Base-by-base conservation (phyloP, 2,888 invertebrate species). In the Pseudanteris insignis region DNA sequence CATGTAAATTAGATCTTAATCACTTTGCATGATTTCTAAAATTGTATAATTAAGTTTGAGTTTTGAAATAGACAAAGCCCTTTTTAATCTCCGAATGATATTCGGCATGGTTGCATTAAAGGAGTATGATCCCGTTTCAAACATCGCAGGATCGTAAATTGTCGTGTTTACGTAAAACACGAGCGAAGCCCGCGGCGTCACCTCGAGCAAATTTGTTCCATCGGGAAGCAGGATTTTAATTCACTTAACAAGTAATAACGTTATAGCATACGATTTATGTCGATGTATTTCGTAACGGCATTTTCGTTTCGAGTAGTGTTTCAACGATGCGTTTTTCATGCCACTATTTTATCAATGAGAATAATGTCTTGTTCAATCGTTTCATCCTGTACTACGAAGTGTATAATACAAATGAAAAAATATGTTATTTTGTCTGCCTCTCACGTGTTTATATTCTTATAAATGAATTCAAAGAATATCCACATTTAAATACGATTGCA, bases 161-260 rank as follows among this genome's bases (percentile, higher is more conserved):
- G 43, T 43, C 34, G 40, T 54, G 58, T 63, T 63, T 63, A 54
- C 58, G 48, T 50, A 48, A 62, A 61, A 50, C 40, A 24, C 34
- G 14, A 30, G 32, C 41, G 11, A 58, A 60, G 32, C 38, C 28
- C 32, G 32, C 28, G 30, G 29, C 36, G 46, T 44, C 62, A 50
- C 32, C 55, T 41, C 46, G 15, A 37, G 43, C 47, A 53, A 57
- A 46, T 53, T 47, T 14, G 46, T 50, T 63, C 51, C 33, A 58
- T 38, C 40, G 43, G 44, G 63, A 14, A 44, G 36, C 32, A 13
- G 44, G 30, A 55, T 61, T 61, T 61, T 54, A 50, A 53, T 58
- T 63, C 51, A 51, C 63, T 63, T 54, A 62, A 53, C 50, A 43
- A 62, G 41, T 46, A 53, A 62, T 53, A 53, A 58, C 33, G 57